Base-by-base conservation (phyloP, 2,113 vertebrate genomes). In the Psilopogon haemacephalus region DNA sequence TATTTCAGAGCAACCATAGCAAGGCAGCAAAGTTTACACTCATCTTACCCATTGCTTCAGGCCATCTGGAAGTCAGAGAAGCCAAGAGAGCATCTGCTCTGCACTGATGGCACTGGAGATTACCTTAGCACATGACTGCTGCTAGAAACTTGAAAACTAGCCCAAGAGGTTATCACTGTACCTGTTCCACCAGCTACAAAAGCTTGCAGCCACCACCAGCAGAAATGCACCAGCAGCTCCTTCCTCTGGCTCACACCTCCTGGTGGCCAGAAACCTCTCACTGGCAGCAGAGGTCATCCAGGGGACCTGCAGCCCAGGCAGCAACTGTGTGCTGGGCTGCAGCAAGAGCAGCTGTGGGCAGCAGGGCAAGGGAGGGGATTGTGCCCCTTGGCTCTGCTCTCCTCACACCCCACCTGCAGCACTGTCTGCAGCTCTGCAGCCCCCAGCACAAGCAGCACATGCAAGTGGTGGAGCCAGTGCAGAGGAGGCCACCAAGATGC, bases 21-120 rank as follows among this genome's bases (percentile, higher is more conserved):
- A 62, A 89, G 88, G 72, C 94, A 93, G 64, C 80, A 72, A 88
- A 72, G 91, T 96, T 96, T 96, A 94, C 79, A 96, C 82, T 93
- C 82, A 92, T 95, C 76, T 88, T 77, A 92, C 67, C 93, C 89
- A 74, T 83, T 83, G 94, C 95, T 95, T 91, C 95, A 91, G 95
- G 95, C 89, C 84, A 96, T 94, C 81, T 89, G 79, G 91, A 95
- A 95, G 87, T 80, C 44, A 89, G 91, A 93, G 87, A 63, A 92
- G 94, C 87, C 96, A 96, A 94, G 86, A 86, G 26, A 91, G 87
- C 86, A 94, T 95, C 90, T 96, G 94, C 32, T 92, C 46, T 68
- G 69, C 68, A 63, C 69, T 83, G 72, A 93, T 88, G 71, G 79
- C 79, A 84, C 33, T 33, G 56, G 91, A 96, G 78, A 89, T 88